Percentiles rank a stretch among this genome's conserved stretches.
phyloP scores from a whole-genome alignment of 2,113 vertebrate species.

The Oncorhynchus kisutch region DNA sequence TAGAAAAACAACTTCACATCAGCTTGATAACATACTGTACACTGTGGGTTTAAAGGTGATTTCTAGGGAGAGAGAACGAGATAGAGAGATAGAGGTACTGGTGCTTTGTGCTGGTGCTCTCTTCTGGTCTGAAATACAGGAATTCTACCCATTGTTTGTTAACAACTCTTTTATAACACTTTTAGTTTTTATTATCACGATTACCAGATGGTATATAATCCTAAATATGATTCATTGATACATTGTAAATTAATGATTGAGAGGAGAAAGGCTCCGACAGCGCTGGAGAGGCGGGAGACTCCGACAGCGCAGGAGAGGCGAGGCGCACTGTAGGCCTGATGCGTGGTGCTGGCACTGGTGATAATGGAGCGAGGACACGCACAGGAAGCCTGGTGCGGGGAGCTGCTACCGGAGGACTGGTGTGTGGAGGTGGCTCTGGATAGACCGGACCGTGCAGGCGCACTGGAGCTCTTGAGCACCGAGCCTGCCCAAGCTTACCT shows the following conservation, averaged over 20 bases:
- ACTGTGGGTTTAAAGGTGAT: not conserved
- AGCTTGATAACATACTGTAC: not conserved
- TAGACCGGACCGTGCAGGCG: no score
- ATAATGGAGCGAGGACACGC: no score
- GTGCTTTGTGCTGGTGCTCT: not conserved
- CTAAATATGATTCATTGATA: not conserved
- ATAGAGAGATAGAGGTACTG: not conserved
- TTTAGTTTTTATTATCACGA: not conserved
- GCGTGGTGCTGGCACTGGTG: no score
- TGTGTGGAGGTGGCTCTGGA: no score
- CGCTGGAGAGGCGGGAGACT: no score
- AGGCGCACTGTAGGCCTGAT: no score
- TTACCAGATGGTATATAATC: not conserved
- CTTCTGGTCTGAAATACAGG: not conserved
- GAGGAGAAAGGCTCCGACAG: no score
- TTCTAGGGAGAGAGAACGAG: not conserved
- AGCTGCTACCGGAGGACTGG: no score
- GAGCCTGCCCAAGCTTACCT: no score
- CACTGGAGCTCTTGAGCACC: no score
- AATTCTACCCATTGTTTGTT: not conserved
- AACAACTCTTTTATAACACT: not conserved
- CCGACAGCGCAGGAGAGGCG: no score
- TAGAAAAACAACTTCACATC: slow-evolving; percentile 19
- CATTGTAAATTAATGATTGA: not conserved
- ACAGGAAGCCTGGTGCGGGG: no score